Conservation (phyloP, 2,797 vertebrate genomes). For the Erethizon dorsatum region DNA sequence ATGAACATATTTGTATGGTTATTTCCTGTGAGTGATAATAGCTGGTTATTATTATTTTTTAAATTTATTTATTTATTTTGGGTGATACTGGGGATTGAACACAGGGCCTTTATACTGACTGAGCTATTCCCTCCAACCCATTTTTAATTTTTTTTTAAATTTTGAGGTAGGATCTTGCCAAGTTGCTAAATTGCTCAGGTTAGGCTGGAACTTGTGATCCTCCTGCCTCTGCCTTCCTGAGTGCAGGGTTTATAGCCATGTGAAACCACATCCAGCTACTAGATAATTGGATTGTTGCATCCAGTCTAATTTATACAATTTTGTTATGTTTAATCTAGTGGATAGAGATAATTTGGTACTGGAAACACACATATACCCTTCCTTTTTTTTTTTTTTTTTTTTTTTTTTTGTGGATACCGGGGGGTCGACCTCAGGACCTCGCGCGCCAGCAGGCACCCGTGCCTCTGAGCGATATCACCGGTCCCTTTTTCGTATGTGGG, state of each 20-base stretch:
- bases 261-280: too few species aligned
- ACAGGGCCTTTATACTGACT: not conserved
- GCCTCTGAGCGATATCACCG: too few species aligned
- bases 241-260: not conserved
- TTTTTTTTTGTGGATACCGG: too few species aligned
- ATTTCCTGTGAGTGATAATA: constrained; percentile 52
- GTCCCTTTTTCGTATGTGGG: too few species aligned
- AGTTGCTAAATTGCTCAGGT: not conserved
- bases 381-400: too few species aligned
- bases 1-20: not conserved
- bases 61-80: not conserved
- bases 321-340: not conserved
- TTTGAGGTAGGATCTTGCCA: not conserved
- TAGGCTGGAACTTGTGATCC: not conserved
- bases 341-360: not conserved
- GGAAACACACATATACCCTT: not conserved
- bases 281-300: not conserved
- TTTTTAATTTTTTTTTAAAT: not conserved
- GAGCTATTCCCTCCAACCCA: not conserved
- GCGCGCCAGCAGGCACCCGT: too few species aligned
- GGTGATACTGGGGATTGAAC: not conserved
- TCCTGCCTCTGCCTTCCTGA: not conserved
- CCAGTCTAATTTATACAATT: not conserved
- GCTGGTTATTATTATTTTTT: not conserved
- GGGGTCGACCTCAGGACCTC: too few species aligned